phyloP scores from a whole-genome alignment of 2,797 vertebrate genomes.

The Artibeus jamaicensis region DNA sequence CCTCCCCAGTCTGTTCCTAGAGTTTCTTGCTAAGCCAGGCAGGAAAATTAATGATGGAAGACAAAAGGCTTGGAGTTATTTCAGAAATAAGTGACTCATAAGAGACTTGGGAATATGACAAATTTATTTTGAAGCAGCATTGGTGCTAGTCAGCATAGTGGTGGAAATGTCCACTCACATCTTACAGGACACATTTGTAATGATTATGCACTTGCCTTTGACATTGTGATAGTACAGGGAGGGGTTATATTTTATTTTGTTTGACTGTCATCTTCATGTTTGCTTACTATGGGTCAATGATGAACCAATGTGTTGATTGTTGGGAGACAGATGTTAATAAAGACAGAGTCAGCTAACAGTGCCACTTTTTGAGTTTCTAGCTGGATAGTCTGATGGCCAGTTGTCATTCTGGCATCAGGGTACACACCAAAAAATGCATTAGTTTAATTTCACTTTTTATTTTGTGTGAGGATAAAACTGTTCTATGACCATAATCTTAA shows the following conservation, averaged over 20 bases:
- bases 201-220: background rate
- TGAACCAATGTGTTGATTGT: background rate
- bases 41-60: background rate
- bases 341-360: background rate
- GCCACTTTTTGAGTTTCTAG: background rate
- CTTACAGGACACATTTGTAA: background rate
- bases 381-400: background rate
- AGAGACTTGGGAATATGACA: background rate
- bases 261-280: background rate
- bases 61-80: background rate
- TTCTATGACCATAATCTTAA: background rate
- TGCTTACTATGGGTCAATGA: background rate
- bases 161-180: background rate
- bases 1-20: background rate
- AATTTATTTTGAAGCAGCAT: background rate
- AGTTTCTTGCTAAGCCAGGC: background rate
- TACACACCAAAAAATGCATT: background rate
- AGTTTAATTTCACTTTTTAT: background rate
- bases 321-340: background rate
- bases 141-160: background rate
- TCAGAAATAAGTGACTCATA: conserved; percentile 19
- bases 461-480: background rate
- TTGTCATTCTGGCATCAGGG: background rate
- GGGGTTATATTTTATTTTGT: background rate
- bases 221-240: background rate